Evolutionary conservation across 2,797 vertebrate genomes (phyloP), one percentile per base, ranked within the genome.

Genomic region (Danio choprae): DNA sequence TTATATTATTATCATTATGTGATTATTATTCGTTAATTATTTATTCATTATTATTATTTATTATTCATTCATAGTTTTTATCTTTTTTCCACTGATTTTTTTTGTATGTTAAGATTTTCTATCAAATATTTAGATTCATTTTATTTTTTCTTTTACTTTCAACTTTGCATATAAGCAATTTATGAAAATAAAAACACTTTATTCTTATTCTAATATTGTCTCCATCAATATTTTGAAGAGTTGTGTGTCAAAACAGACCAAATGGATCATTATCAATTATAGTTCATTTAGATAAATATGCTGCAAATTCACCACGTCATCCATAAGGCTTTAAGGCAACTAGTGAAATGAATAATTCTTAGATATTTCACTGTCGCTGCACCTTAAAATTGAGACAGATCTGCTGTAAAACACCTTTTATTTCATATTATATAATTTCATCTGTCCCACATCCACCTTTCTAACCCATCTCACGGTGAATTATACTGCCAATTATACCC

Each of bases 401-500:
- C 51, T 58, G 16, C 41, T 76, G 6, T 11, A 43, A 36, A 76
- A 18, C 74, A 77, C 51, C 20, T 58, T 68, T 43, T 29, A 56
- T 56, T 56, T 38, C n/a, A 29, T 65, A 36, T 46, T 41, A 55
- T 18, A 22, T 22, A 10, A 58, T 76, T 65, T 65, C 51, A 46
- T 4, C 58, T 74, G 12, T 6, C 29, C 44, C 3, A n/a, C 46
- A 40, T 44, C 63, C 40, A 77, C 43, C 13, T 40, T 60, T 18
- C 18, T 51, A 22, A 29, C n/a, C 50, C 44, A 51, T 5, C 50
- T 70, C 46, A 18, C 56, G 69, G 3, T 78, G 5, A 69, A 69
- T 69, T 53, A 60, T 50, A 41, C 44, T 16, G 13, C 20, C 50
- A 70, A 43, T 62, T 70, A 51, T 70, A 51, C 40, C 53, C 46